Base-by-base conservation (phyloP, 2,113 vertebrate genomes). In the Columba janthina region DNA sequence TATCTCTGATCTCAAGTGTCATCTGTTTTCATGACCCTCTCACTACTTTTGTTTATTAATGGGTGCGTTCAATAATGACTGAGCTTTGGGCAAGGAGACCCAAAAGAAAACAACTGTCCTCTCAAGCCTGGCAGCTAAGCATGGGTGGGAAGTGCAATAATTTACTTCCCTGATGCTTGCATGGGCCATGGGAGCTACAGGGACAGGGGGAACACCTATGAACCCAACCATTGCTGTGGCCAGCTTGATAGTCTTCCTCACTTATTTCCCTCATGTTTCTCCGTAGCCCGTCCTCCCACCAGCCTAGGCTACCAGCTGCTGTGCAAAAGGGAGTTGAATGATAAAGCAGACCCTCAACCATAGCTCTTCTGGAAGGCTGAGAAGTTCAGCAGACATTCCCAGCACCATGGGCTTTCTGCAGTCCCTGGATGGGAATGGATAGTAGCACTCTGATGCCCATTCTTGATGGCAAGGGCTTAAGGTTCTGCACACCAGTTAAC, bases 151-250 rank as follows among this genome's bases (percentile, higher is more conserved):
- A 57, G 38, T 24, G 28, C 44, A 79, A 16, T 57, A 32, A 28
- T 18, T 67, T 28, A 20, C 18, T 56, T 79, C 15, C 11, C 54
- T 85, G 11, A 22, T 62, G 42, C 28, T 88, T 90, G 19, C 9
- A 3, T 32, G 14, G 26, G 15, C 57, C 34, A 31, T 1, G 10
- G 65, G 32, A 78, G 15, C 70, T 70, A 12, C 11, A 42, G 25
- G 9, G 8, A 9, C 7, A 72, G 58, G 48, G 10, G 1, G 8
- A 83, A 61, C 26, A 36, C 25, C 9, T 11, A 61, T 53, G 1
- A 92, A 3, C 17, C 28, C 28, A 66, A 2, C 1, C 5, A 32
- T 21, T 0, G 0, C 31, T 66, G 60, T 32, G 20, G 10, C 21
- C 40, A 70, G 7, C 17, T 10, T 51, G 32, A 26, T 25, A 25